A percentile compares a stretch with the other conserved stretches of the same genome.
Conservation (phyloP, 2,888 invertebrate genomes). For the Eilema depressum region DNA sequence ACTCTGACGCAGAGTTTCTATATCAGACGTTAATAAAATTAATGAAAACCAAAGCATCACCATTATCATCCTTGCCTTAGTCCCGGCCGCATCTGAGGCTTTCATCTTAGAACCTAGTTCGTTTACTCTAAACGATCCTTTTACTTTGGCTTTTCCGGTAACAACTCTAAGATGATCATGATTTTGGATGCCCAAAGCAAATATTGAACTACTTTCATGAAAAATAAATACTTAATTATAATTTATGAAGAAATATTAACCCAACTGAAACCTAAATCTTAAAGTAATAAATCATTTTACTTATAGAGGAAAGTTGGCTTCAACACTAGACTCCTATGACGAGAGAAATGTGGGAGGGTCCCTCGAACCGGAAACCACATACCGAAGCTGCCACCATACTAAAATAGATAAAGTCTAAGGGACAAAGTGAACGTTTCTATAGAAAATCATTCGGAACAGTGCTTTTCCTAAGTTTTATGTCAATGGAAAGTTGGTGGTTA, state of each 20-base stretch:
- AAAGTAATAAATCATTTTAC: neutral
- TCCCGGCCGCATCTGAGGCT: too few species aligned
- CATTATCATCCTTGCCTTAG: too few species aligned
- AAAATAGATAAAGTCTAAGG: conserved; percentile 32
- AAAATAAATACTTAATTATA: neutral
- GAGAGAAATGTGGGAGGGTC: conserved; percentile 10
- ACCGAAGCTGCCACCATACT: conserved; percentile 11
- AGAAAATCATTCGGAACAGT: conserved; percentile 31
- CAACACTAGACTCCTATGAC: neutral
- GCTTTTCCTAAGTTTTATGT: conserved; percentile 54
- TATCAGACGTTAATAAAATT: too few species aligned
- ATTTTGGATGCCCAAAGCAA: too few species aligned
- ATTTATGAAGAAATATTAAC: neutral
- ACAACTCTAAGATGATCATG: too few species aligned
- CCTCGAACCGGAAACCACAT: conserved; percentile 25
- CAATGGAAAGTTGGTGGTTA: conserved; percentile 51
- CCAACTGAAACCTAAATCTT: neutral
- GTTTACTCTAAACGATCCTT: too few species aligned
- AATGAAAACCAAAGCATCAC: too few species aligned
- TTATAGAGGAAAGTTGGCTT: neutral
- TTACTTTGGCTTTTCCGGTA: too few species aligned
- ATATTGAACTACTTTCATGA: neutral
- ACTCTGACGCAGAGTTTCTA: too few species aligned
- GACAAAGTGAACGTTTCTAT: conserved; percentile 30
- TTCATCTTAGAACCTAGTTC: too few species aligned